Percentiles rank a stretch among this genome's conserved stretches.
phyloP scores from a whole-genome alignment of 1,140 invertebrate species.

The Chrysomallon squamiferum region DNA sequence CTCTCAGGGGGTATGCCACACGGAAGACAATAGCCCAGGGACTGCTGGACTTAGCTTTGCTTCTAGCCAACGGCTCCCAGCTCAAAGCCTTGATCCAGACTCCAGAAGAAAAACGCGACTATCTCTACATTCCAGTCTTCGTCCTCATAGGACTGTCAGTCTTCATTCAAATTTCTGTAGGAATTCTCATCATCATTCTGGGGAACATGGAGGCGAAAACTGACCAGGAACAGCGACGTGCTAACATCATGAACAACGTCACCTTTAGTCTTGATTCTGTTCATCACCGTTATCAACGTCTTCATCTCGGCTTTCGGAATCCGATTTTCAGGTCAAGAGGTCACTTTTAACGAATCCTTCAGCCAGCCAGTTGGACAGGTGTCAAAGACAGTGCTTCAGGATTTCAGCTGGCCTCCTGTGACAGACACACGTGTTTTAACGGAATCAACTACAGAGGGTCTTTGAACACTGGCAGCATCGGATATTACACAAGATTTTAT shows the following conservation, averaged over 20 bases:
- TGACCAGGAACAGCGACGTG: not conserved
- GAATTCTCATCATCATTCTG: conserved; percentile 12
- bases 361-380: no score
- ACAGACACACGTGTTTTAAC: no score
- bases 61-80: conserved; percentile 28
- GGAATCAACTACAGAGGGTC: no score
- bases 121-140: not conserved
- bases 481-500: no score
- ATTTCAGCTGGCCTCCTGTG: no score
- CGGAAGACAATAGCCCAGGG: conserved; percentile 21
- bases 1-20: not conserved
- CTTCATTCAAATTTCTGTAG: conserved; percentile 5
- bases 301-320: conserved; percentile 18
- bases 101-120: not conserved
- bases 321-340: conserved; percentile 3
- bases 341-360: no score
- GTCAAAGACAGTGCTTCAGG: no score
- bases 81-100: conserved; percentile 11
- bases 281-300: conserved; percentile 14
- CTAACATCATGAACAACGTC: conserved; percentile 14
- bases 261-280: conserved; percentile 8
- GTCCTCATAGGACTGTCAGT: conserved; percentile 5
- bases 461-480: no score
- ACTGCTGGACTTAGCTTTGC: conserved; percentile 25
- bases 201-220: conserved; percentile 8